phyloP scores from a whole-genome alignment of 2,888 invertebrate genomes.

The Eubasilissa splendida region DNA sequence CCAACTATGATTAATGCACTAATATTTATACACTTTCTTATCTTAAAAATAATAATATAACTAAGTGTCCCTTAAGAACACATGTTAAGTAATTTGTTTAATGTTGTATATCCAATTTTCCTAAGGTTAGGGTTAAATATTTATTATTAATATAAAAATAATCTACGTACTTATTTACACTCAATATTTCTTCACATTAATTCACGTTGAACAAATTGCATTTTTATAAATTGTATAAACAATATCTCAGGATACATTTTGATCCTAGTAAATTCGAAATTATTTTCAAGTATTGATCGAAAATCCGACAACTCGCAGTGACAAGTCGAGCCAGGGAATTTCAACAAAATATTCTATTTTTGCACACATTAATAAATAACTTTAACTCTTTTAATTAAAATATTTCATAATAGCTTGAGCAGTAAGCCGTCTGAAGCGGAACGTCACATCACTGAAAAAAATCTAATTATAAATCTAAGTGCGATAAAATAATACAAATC shows the following conservation, averaged over 20 bases:
- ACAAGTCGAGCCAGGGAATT: no score
- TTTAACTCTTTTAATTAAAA: not conserved
- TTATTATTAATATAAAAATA: constrained; percentile 37
- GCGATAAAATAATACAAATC: no score
- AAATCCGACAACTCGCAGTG: not conserved
- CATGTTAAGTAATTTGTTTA: constrained; percentile 5
- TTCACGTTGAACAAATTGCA: constrained; percentile 22
- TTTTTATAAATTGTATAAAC: not conserved
- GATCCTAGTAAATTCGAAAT: not conserved
- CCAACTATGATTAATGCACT: not conserved
- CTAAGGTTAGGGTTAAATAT: constrained; percentile 29
- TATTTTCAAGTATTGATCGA: not conserved
- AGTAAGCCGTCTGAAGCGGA: not conserved
- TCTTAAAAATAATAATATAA: constrained; percentile 3
- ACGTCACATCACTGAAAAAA: not conserved
- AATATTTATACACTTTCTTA: constrained; percentile 16
- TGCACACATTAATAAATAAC: not conserved
- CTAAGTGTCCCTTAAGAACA: not conserved
- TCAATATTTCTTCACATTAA: constrained; percentile 16
- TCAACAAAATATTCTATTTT: not conserved
- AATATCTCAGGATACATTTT: not conserved
- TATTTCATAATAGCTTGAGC: not conserved
- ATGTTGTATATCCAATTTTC: constrained; percentile 22
- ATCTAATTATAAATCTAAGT: not conserved
- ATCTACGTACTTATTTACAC: constrained; percentile 31